Evolutionary conservation across 2,888 invertebrate species (phyloP).

Genomic region (Adineta ricciae): DNA sequence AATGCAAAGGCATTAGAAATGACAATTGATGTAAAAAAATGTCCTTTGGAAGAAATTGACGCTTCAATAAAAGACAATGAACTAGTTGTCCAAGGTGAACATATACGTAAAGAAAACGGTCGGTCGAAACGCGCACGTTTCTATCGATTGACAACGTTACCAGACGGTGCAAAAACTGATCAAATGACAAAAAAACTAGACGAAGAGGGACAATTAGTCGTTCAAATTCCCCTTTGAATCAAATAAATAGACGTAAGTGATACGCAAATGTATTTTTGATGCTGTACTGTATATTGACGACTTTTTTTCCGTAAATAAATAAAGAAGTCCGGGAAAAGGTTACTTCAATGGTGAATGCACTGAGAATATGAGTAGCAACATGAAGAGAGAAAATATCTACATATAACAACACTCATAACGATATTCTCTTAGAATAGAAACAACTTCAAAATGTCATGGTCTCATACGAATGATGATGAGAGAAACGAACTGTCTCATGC

Average conservation of each 20-base stretch:
- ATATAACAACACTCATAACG: too few relatives aligned
- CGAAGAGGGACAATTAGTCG: background rate
- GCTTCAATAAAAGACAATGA: background rate
- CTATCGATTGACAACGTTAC: background rate
- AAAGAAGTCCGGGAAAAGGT: too few relatives aligned
- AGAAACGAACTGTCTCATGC: too few relatives aligned
- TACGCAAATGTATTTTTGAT: too few relatives aligned
- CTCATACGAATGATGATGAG: too few relatives aligned
- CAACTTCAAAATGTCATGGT: too few relatives aligned
- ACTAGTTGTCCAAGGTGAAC: background rate
- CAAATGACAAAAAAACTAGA: conserved; percentile 20
- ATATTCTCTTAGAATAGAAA: too few relatives aligned
- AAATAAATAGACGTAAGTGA: too few relatives aligned
- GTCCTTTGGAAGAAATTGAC: background rate
- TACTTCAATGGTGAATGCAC: too few relatives aligned
- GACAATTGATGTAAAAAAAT: background rate
- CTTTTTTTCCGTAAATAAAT: too few relatives aligned
- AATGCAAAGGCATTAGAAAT: background rate
- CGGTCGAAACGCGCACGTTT: background rate
- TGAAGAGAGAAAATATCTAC: too few relatives aligned
- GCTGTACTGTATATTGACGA: background rate
- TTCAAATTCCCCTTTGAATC: background rate
- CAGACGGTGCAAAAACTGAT: background rate
- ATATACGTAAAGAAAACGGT: background rate
- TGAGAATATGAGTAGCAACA: too few relatives aligned